Percentiles rank a stretch among this genome's conserved stretches.
These are phyloP conservation scores for Zoanthus gigantus DNA, from an alignment of 92 coral and sea anemone genomes.

Conservation along the genomic window DNA sequence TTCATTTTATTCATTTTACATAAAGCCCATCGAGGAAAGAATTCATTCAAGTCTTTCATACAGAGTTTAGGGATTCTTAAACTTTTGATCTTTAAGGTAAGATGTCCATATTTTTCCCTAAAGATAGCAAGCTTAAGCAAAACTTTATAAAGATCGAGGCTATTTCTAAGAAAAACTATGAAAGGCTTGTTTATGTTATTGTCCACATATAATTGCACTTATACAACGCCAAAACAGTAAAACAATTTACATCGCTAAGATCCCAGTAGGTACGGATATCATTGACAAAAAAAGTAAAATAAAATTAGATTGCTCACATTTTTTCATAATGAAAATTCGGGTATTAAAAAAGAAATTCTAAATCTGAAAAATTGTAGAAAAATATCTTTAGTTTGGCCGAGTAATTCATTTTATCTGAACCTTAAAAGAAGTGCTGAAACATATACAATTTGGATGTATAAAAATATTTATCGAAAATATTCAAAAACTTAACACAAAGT, in stretches of 20 bases:
- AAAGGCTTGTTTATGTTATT: constrained; percentile 9
- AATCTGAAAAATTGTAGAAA: too few species aligned
- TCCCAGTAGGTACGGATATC: too few species aligned
- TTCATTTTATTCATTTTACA: not conserved
- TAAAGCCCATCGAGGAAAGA: not conserved
- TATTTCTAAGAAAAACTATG: constrained; percentile 9
- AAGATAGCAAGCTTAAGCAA: constrained; percentile 1
- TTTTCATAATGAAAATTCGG: too few species aligned
- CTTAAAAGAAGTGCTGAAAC: too few species aligned
- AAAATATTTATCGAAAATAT: too few species aligned
- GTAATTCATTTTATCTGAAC: too few species aligned
- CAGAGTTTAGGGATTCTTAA: not conserved
- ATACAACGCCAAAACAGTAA: not conserved
- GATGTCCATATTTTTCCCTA: constrained; percentile 9
- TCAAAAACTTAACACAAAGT: too few species aligned
- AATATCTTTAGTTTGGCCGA: too few species aligned
- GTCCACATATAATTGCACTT: constrained; percentile 2
- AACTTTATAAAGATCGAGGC: not conserved
- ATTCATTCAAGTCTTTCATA: not conserved
- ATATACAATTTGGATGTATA: too few species aligned
- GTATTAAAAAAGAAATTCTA: too few species aligned
- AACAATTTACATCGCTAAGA: constrained; percentile 13
- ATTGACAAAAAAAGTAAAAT: too few species aligned
- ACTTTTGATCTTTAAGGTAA: constrained; percentile 14
- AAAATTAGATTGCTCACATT: too few species aligned